Base-by-base conservation (phyloP, 2,888 invertebrate species). In the Lepidocyrtinus sp. region DNA sequence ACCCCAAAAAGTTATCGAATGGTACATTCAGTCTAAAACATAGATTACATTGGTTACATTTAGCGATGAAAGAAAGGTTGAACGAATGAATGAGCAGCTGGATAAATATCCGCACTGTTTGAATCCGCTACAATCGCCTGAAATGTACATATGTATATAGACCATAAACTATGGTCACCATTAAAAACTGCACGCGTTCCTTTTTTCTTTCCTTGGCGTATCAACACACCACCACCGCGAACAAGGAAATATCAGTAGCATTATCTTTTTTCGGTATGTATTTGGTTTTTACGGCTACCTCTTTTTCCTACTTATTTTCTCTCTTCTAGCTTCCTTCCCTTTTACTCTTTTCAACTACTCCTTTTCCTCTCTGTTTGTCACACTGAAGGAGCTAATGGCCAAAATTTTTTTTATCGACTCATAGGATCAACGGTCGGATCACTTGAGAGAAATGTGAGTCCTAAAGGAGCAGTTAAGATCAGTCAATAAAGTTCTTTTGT, bases 311-410 rank as follows among this genome's bases (percentile, higher is more conserved):
- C 24, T 62, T 45, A 27, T 62, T 72, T 59, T 72, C 55, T 36
- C 46, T 7, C 24, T 50, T 12, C 12, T 5, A 36, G 15, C 26
- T 75, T 69, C 27, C 7, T 17, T 65, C 50, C 17, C 22, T 5
- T n/a, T n/a, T n/a, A n/a, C n/a, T n/a, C n/a, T n/a, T n/a, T n/a
- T n/a, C n/a, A n/a, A n/a, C n/a, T n/a, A n/a, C n/a, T n/a, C n/a
- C n/a, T n/a, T 15, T 46, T 3, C 36, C 62, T 50, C 45, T 62
- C 17, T 19, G 25, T 62, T 62, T 73, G 64, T 50, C 46, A 12
- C 46, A 75, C 71, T 65, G 68, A 74, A 64, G 74, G 79, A 79
- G 74, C 70, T 74, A 79, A 79, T 79, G 79, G 79, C 59, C 21
- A 36, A 78, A 72, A 77, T 45, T 78, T 71, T 50, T 50, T 78